Conservation (phyloP, 2,797 vertebrate genomes). For the Urocyon cinereoargenteus region DNA sequence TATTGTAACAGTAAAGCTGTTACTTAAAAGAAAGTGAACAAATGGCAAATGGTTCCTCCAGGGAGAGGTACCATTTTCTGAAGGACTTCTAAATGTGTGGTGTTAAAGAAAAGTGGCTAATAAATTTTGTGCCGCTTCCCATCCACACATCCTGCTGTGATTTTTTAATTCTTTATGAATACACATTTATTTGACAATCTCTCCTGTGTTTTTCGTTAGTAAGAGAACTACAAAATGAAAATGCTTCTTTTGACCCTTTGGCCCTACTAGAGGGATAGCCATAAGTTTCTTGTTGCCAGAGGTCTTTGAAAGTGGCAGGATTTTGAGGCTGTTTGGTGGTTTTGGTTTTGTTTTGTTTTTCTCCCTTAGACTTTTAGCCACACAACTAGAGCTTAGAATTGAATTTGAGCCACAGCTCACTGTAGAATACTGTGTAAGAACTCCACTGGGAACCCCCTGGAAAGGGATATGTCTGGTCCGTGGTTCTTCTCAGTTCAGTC, state of each 20-base stretch:
- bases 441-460: not conserved
- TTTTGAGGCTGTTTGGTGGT: not conserved
- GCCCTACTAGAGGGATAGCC: not conserved
- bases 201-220: not conserved
- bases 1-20: not conserved
- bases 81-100: not conserved
- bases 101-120: not conserved
- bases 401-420: not conserved
- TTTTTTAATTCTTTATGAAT: not conserved
- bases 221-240: not conserved
- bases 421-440: not conserved
- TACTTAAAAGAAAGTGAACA: not conserved
- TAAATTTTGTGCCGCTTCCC: not conserved
- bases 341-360: not conserved
- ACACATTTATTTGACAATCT: constrained; percentile 12
- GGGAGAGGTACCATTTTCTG: not conserved
- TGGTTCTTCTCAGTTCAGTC: not conserved
- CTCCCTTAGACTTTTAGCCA: constrained; percentile 1
- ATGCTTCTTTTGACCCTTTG: not conserved
- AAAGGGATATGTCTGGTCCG: not conserved
- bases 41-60: too few relatives aligned
- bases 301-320: not conserved
- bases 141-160: not conserved
- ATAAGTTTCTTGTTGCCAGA: not conserved
- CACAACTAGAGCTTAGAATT: not conserved